Percentiles rank a stretch among this genome's conserved stretches.
These are phyloP conservation scores for Helogale parvula DNA, from an alignment of 2,113 vertebrate species.

Conservation along the genomic window DNA sequence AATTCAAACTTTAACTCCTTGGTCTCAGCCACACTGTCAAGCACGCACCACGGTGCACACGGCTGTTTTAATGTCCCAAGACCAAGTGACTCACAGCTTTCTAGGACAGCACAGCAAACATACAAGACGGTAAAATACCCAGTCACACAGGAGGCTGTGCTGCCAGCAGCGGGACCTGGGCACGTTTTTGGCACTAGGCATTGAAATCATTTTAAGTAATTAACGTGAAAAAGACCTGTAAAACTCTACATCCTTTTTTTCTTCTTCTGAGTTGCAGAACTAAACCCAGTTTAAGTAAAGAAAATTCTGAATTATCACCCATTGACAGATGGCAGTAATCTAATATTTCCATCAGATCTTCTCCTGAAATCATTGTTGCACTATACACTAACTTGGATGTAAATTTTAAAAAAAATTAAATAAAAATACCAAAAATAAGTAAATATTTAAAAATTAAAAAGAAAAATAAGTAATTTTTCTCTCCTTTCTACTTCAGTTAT, in stretches of 20 bases:
- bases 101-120: neutral
- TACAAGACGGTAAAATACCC: neutral
- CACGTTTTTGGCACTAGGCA: neutral
- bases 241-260: neutral
- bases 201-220: neutral
- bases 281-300: slow-evolving; percentile 35
- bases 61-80: neutral
- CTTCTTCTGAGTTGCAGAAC: slow-evolving; percentile 1
- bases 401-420: too few species aligned
- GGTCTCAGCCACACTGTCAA: too few species aligned
- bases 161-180: neutral
- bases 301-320: neutral
- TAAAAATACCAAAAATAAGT: too few species aligned
- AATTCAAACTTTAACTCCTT: neutral
- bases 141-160: neutral
- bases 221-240: neutral
- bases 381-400: too few species aligned
- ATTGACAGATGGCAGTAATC: neutral
- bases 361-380: too few species aligned
- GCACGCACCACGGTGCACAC: rapidly evolving
- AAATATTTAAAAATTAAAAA: too few species aligned
- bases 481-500: neutral
- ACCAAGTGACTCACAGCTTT: neutral
- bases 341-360: neutral
- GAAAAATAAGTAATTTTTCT: neutral